Evolutionary conservation across 1,140 invertebrate genomes (phyloP).

Genomic region (Drosophila azteca): DNA sequence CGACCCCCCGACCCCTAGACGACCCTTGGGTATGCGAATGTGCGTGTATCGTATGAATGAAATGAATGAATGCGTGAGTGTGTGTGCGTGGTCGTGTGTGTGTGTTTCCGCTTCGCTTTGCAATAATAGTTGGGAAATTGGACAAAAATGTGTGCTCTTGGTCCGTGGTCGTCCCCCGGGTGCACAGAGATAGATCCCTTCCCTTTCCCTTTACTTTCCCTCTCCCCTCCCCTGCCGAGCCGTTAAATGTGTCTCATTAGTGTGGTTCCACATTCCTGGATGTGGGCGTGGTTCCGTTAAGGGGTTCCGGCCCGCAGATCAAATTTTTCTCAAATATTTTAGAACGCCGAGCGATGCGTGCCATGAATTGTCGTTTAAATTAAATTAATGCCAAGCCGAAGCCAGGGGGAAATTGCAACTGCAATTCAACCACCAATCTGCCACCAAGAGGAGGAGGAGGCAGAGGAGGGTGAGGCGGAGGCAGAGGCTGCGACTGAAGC

Average conservation of each 20-base stretch:
- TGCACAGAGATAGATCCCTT: background rate
- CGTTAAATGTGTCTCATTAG: slow-evolving; percentile 74
- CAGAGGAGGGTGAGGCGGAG: background rate
- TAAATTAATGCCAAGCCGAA: slow-evolving; percentile 68
- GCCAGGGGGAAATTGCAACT: slow-evolving; percentile 46
- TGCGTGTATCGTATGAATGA: slow-evolving; percentile 11
- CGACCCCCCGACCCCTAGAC: slow-evolving; percentile 8
- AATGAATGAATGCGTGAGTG: slow-evolving; percentile 37
- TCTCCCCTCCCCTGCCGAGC: background rate
- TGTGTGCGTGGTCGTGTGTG: slow-evolving; percentile 23
- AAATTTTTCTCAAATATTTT: slow-evolving; percentile 43
- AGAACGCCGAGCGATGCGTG: slow-evolving; percentile 48
- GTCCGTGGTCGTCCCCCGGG: slow-evolving; percentile 14
- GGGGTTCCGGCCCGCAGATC: slow-evolving; percentile 38
- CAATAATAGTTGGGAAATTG: slow-evolving; percentile 68
- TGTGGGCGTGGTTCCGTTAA: slow-evolving; percentile 40
- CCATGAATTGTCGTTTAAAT: slow-evolving; percentile 78
- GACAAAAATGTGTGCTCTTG: slow-evolving; percentile 41
- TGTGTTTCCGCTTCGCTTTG: slow-evolving; percentile 75
- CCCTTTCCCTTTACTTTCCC: background rate
- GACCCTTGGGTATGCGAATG: background rate
- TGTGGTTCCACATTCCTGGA: slow-evolving; percentile 21
- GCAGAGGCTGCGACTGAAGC: too few relatives aligned
- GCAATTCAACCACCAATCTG: slow-evolving; percentile 28
- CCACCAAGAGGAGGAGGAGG: background rate